Evolutionary conservation across 2,113 vertebrate species (phyloP).

Genomic region (Passer domesticus): DNA sequence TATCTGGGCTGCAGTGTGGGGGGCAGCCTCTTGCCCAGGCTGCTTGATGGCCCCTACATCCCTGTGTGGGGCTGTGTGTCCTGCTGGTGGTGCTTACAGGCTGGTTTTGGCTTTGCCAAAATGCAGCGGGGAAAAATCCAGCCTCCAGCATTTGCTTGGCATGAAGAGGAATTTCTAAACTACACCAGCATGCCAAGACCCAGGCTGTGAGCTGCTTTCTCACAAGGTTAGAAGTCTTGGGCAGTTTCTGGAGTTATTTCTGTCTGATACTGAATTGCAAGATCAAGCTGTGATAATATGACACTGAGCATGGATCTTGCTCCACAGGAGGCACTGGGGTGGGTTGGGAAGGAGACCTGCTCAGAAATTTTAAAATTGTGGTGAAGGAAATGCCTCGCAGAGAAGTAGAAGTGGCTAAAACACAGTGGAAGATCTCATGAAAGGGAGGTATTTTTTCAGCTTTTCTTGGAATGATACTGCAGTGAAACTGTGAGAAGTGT

Average conservation of each 20-base stretch:
- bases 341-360: neutral
- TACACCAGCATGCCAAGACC: accelerated
- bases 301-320: neutral
- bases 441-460: neutral
- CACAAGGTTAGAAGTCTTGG: neutral
- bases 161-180: neutral
- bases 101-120: neutral
- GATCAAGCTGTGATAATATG: neutral
- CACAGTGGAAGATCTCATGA: neutral
- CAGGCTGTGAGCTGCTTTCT: neutral
- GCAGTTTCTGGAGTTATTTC: neutral
- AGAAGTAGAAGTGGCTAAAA: neutral
- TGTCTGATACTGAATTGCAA: neutral
- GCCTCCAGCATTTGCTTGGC: neutral
- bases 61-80: accelerated
- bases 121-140: neutral
- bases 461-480: neutral
- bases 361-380: neutral
- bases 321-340: accelerated
- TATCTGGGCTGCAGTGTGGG: accelerated
- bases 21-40: accelerated
- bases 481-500: neutral
- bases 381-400: neutral
- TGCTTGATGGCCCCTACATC: neutral
- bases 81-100: neutral